Conservation (phyloP, 2,888 invertebrate species). For the Stenichneumon culpator region DNA sequence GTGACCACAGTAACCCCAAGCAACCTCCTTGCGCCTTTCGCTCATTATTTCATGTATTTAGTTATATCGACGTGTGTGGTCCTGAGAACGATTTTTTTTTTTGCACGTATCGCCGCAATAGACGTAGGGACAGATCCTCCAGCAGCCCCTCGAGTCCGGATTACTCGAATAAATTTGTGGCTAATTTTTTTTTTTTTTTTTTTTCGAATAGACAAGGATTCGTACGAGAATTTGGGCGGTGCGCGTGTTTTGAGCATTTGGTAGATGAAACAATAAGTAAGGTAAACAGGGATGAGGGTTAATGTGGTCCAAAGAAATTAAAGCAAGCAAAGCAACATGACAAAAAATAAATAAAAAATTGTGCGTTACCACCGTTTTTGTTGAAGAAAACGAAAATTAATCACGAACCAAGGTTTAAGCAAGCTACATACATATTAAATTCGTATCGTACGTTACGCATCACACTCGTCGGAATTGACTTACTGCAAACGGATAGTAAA, state of each 20-base stretch:
- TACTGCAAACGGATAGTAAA: slow-evolving; percentile 40
- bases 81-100: slow-evolving; percentile 48
- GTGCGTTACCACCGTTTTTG: slow-evolving; percentile 52
- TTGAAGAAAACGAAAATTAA: slow-evolving; percentile 57
- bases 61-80: slow-evolving; percentile 70
- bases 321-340: slow-evolving; percentile 67
- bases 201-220: slow-evolving; percentile 38
- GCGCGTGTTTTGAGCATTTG: slow-evolving; percentile 65
- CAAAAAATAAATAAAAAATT: slow-evolving; percentile 47
- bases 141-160: slow-evolving; percentile 17
- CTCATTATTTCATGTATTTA: slow-evolving; percentile 51
- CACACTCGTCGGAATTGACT: slow-evolving; percentile 55
- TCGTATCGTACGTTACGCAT: slow-evolving; percentile 55
- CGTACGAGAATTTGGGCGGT: slow-evolving; percentile 62
- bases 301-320: slow-evolving; percentile 83
- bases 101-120: slow-evolving; percentile 11
- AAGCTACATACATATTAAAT: slow-evolving; percentile 64
- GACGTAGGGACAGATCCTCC: slow-evolving; percentile 28
- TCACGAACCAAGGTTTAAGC: slow-evolving; percentile 66
- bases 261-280: slow-evolving; percentile 68
- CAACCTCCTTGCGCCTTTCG: slow-evolving; percentile 76
- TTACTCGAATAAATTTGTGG: slow-evolving; percentile 46
- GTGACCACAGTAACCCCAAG: slow-evolving; percentile 85
- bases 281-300: slow-evolving; percentile 82
- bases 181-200: slow-evolving; percentile 28